Conservation (phyloP, 2,888 invertebrate species). For the Pherbina coryleti region DNA sequence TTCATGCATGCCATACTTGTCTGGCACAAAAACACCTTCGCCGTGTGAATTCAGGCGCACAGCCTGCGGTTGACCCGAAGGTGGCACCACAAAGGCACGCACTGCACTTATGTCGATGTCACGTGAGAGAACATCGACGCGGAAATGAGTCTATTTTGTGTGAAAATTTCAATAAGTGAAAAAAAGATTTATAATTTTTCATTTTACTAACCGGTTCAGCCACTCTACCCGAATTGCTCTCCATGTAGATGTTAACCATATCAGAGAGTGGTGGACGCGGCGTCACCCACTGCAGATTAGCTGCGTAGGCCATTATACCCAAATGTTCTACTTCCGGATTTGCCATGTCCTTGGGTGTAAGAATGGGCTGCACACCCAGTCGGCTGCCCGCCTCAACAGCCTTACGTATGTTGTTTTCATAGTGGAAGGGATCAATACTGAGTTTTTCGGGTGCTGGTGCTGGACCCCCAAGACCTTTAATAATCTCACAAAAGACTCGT, state of each 20-base stretch:
- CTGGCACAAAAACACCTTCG: slow-evolving; percentile 87
- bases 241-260: slow-evolving; percentile 82
- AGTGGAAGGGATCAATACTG: slow-evolving; percentile 80
- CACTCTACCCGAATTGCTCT: slow-evolving; percentile 87
- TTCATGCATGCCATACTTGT: slow-evolving; percentile 94
- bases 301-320: slow-evolving; percentile 97
- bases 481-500: slow-evolving; percentile 86
- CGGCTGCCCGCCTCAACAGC: slow-evolving; percentile 81
- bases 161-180: slow-evolving; percentile 14
- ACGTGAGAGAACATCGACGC: slow-evolving; percentile 78
- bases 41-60: slow-evolving; percentile 79
- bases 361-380: slow-evolving; percentile 86
- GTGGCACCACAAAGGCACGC: slow-evolving; percentile 82
- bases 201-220: slow-evolving; percentile 79
- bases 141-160: slow-evolving; percentile 78
- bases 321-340: slow-evolving; percentile 95
- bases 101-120: slow-evolving; percentile 81
- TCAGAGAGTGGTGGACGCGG: slow-evolving; percentile 87
- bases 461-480: slow-evolving; percentile 89
- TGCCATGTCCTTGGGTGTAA: slow-evolving; percentile 94
- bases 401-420: slow-evolving; percentile 85
- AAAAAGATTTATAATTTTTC: slow-evolving; percentile 44
- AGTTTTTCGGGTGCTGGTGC: slow-evolving; percentile 86
- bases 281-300: slow-evolving; percentile 90
- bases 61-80: slow-evolving; percentile 77